A percentile compares a stretch with the other conserved stretches of the same genome.
Conservation (phyloP, 2,113 vertebrate species). For the Syngnathus typhle region DNA sequence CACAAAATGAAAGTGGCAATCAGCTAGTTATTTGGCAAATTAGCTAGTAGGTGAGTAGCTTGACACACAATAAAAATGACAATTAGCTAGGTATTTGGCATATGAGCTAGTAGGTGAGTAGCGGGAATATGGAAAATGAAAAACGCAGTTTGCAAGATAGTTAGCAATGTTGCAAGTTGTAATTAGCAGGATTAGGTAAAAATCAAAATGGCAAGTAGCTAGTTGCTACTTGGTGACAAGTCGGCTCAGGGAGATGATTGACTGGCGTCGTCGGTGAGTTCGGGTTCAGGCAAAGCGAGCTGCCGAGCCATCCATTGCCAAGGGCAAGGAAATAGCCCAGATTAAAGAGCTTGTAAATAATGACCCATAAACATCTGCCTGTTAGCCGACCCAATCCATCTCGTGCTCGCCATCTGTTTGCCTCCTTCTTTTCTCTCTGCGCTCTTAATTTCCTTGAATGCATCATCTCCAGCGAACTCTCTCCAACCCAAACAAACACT, state of each 20-base stretch:
- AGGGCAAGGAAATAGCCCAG: constrained; percentile 70
- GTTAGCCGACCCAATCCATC: constrained; percentile 52
- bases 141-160: too few relatives aligned
- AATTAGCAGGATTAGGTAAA: too few relatives aligned
- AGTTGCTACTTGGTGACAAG: too few relatives aligned
- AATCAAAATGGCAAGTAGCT: too few relatives aligned
- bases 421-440: constrained; percentile 1
- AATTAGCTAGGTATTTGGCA: too few relatives aligned
- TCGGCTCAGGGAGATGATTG: constrained; percentile 58
- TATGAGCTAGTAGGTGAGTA: too few relatives aligned
- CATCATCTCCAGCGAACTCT: constrained; percentile 60
- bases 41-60: too few relatives aligned
- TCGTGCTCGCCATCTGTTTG: constrained; percentile 52
- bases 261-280: constrained; percentile 28
- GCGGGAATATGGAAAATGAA: too few relatives aligned
- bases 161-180: too few relatives aligned
- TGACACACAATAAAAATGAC: too few relatives aligned
- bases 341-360: constrained; percentile 73
- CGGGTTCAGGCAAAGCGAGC: constrained; percentile 59
- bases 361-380: constrained; percentile 68
- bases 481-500: constrained; percentile 64
- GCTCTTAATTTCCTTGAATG: constrained; percentile 59
- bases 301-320: constrained; percentile 67
- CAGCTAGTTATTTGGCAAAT: too few relatives aligned
- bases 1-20: neutral